A percentile compares a stretch with the other conserved stretches of the same genome.
Conservation (phyloP, 2,888 invertebrate species). For the Pyrrhosoma nymphula region DNA sequence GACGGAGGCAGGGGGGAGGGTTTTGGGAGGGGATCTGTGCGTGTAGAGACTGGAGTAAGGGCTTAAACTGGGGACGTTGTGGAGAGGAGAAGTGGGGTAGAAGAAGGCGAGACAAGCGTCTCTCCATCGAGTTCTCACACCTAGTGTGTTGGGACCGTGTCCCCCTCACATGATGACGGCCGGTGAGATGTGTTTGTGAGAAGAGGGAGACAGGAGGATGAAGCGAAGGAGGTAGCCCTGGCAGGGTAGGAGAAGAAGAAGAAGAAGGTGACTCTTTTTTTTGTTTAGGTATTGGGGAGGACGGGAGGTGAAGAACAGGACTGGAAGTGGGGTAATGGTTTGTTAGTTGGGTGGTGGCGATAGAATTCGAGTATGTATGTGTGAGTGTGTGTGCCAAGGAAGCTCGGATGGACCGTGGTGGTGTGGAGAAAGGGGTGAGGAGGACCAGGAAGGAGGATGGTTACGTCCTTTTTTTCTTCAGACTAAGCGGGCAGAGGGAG, state of each 20-base stretch:
- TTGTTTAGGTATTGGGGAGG: neutral
- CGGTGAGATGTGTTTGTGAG: neutral
- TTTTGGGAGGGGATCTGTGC: neutral
- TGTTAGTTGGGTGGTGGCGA: conserved; percentile 36
- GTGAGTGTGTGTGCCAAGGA: conserved; percentile 12
- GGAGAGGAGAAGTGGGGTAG: neutral
- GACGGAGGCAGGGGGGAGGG: neutral
- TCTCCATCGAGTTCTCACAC: conserved; percentile 53
- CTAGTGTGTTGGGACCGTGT: conserved; percentile 62
- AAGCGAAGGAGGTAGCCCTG: neutral
- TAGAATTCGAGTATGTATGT: neutral
- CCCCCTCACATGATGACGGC: conserved; percentile 30
- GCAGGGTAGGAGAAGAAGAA: neutral
- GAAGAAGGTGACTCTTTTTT: neutral
- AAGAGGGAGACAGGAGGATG: neutral
- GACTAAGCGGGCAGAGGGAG: neutral
- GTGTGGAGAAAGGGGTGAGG: neutral
- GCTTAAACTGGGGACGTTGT: conserved; percentile 2
- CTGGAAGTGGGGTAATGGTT: conserved; percentile 24
- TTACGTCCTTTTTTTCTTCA: neutral
- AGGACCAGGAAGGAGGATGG: neutral
- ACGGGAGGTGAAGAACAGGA: neutral
- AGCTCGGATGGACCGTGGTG: neutral
- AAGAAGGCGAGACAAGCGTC: neutral
- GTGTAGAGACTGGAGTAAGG: conserved; percentile 42